These are phyloP conservation scores for Nannoperca obscura DNA, from an alignment of 2,797 vertebrate genomes.

Conservation along the genomic window DNA sequence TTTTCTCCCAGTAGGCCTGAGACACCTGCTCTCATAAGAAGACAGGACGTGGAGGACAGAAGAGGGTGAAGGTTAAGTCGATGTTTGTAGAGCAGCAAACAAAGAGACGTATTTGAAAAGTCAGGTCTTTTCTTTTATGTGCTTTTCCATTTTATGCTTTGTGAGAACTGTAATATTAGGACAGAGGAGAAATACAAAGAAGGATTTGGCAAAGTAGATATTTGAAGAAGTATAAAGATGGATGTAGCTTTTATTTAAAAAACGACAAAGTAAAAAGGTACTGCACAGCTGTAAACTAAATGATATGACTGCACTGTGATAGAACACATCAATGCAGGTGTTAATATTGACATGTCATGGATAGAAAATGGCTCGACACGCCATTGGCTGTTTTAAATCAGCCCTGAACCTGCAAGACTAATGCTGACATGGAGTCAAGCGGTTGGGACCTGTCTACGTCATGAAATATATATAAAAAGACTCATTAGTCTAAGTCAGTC, in stretches of 20 bases:
- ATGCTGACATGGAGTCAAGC: too few relatives aligned
- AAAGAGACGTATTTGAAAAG: not conserved
- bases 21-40: slow-evolving; percentile 92
- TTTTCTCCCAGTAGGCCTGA: slow-evolving; percentile 97
- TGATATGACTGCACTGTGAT: too few relatives aligned
- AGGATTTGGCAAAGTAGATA: not conserved
- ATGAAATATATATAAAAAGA: too few relatives aligned
- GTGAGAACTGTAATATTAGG: not conserved
- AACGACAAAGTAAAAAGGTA: too few relatives aligned
- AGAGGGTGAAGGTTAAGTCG: not conserved
- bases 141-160: slow-evolving; percentile 1
- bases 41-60: slow-evolving; percentile 1
- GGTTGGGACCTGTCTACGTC: too few relatives aligned
- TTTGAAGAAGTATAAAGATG: not conserved
- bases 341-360: too few relatives aligned
- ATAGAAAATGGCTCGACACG: too few relatives aligned
- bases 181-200: not conserved
- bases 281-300: too few relatives aligned
- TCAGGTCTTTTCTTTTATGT: not conserved
- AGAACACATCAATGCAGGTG: too few relatives aligned
- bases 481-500: too few relatives aligned
- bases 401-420: too few relatives aligned
- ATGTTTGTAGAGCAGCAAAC: not conserved
- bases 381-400: too few relatives aligned
- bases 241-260: not conserved